Evolutionary conservation across 1,140 invertebrate genomes (phyloP).

Genomic region (Micrasema minimum): DNA sequence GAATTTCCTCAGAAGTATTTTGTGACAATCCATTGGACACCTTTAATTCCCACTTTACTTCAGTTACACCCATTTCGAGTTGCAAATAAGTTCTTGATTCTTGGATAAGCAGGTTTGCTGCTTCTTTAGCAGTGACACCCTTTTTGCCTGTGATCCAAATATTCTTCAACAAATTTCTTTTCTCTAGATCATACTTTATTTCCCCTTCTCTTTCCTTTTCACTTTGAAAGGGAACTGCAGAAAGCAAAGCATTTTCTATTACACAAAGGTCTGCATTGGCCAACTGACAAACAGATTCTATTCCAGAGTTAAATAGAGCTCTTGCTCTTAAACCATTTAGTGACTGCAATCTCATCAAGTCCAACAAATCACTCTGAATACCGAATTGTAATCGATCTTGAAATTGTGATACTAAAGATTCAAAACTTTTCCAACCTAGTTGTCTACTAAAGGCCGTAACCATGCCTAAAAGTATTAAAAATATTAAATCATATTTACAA

Average conservation of each 20-base stretch:
- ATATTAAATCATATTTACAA: background rate
- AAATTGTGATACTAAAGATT: constrained; percentile 91
- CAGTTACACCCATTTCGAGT: constrained; percentile 70
- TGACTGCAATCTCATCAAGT: constrained; percentile 86
- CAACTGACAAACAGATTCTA: constrained; percentile 80
- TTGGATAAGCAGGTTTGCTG: constrained; percentile 80
- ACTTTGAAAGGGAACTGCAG: constrained; percentile 86
- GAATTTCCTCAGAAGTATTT: constrained; percentile 1
- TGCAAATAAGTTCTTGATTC: constrained; percentile 82
- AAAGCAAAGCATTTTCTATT: constrained; percentile 82
- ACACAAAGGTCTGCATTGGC: constrained; percentile 76
- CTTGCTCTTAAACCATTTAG: constrained; percentile 89
- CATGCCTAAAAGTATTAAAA: constrained; percentile 74
- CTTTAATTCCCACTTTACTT: constrained; percentile 68
- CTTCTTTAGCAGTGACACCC: constrained; percentile 84
- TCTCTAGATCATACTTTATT: constrained; percentile 72
- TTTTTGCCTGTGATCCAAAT: constrained; percentile 87
- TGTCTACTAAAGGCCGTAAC: constrained; percentile 92
- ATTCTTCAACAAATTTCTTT: constrained; percentile 75
- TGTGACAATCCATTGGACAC: background rate
- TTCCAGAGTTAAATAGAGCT: constrained; percentile 85
- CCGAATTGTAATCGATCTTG: constrained; percentile 95
- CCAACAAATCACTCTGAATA: constrained; percentile 90
- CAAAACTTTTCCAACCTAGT: constrained; percentile 92
- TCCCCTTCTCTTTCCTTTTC: constrained; percentile 79